A percentile compares a stretch with the other conserved stretches of the same genome.
Conservation (phyloP, 2,113 vertebrate species). For the Pampusana beccarii region DNA sequence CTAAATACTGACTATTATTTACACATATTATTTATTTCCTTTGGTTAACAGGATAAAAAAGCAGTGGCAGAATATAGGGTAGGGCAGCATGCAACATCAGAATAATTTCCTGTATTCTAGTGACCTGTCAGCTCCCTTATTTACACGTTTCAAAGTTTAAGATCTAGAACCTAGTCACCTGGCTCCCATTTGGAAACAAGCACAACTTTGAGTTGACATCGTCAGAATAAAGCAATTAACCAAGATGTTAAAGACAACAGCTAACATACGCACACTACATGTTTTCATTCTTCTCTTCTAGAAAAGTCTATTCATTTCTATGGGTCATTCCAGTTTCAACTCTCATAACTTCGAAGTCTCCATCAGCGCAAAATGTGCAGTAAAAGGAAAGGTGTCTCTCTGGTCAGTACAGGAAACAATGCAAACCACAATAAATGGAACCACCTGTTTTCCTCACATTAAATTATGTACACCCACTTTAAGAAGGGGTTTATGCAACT, state of each 20-base stretch:
- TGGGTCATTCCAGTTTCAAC: background rate
- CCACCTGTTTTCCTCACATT: background rate
- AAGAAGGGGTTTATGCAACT: background rate
- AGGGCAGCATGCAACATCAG: background rate
- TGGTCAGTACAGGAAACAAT: background rate
- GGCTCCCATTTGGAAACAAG: background rate
- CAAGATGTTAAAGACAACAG: background rate
- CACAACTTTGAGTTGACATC: background rate
- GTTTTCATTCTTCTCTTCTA: background rate
- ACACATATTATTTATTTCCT: background rate
- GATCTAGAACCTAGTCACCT: background rate
- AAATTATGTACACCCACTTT: background rate
- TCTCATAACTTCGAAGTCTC: background rate
- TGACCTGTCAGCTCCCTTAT: background rate
- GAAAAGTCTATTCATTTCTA: background rate
- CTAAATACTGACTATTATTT: conserved; percentile 26
- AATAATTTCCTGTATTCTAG: background rate
- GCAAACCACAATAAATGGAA: background rate
- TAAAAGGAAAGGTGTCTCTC: background rate
- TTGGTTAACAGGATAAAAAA: background rate
- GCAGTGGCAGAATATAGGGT: background rate
- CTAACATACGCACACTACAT: background rate
- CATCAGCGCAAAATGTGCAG: background rate
- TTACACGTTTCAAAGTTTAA: conserved; percentile 15
- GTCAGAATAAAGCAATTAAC: background rate